These are phyloP conservation scores for Pachyrhynchus sulphureomaculatus DNA, from an alignment of 1,140 invertebrate species.

Conservation along the genomic window DNA sequence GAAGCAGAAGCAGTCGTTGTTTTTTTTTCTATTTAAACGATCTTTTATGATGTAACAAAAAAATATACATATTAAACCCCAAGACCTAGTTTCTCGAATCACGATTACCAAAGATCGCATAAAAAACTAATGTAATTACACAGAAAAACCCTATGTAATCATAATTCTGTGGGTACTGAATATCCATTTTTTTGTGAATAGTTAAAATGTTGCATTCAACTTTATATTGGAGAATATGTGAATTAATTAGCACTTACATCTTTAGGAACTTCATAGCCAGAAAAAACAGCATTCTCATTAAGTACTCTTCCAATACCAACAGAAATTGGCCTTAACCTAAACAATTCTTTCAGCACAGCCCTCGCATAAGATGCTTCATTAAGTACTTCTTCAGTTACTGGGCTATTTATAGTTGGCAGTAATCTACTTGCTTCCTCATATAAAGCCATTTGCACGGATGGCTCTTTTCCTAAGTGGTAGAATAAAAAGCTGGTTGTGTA, in stretches of 20 bases:
- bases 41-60: no score
- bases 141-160: no score
- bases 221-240: no score
- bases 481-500: slow-evolving; percentile 77
- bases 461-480: slow-evolving; percentile 78
- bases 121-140: no score
- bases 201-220: no score
- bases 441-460: slow-evolving; percentile 70
- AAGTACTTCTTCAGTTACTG: slow-evolving; percentile 61
- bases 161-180: background rate
- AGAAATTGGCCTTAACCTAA: slow-evolving; percentile 80
- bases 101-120: no score
- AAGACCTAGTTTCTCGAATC: no score
- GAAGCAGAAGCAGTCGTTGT: no score
- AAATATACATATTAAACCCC: no score
- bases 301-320: slow-evolving; percentile 79
- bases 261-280: slow-evolving; percentile 81
- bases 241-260: slow-evolving; percentile 76
- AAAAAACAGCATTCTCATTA: slow-evolving; percentile 73
- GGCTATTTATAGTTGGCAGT: slow-evolving; percentile 54
- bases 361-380: slow-evolving; percentile 70
- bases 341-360: slow-evolving; percentile 81
- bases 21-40: no score
- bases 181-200: no score
- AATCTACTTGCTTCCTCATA: slow-evolving; percentile 64